A percentile compares a stretch with the other conserved stretches of the same genome.
Evolutionary conservation across 2,797 vertebrate species (phyloP).

Genomic region (Diplodus sargus): DNA sequence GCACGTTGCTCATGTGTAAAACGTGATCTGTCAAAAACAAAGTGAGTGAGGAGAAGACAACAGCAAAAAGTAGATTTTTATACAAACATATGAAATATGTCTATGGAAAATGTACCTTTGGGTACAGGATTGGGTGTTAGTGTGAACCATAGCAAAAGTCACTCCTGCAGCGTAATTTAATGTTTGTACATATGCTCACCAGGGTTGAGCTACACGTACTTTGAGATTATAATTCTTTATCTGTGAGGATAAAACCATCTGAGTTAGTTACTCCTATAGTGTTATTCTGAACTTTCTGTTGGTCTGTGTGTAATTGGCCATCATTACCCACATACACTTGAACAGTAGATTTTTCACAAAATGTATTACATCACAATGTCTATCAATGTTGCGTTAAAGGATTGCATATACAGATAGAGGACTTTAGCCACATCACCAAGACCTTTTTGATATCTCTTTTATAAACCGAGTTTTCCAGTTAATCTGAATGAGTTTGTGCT

Average conservation of each 20-base stretch:
- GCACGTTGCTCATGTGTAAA: constrained; percentile 8
- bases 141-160: no score
- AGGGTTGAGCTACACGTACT: no score
- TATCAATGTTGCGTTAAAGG: background rate
- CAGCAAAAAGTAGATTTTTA: constrained; percentile 1
- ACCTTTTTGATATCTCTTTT: constrained; percentile 13
- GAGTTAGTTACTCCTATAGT: background rate
- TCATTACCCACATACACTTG: background rate
- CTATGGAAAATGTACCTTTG: no score
- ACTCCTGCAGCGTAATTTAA: no score
- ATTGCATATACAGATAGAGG: background rate
- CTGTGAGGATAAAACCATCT: background rate
- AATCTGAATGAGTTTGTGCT: constrained; percentile 20
- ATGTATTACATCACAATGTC: background rate
- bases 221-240: no score
- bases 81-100: background rate
- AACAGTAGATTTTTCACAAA: background rate
- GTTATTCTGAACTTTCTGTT: background rate
- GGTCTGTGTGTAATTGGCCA: background rate
- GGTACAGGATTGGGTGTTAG: no score
- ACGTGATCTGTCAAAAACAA: constrained; percentile 27
- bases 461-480: constrained; percentile 20
- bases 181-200: background rate
- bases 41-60: constrained; percentile 7
- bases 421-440: background rate